A percentile compares a stretch with the other conserved stretches of the same genome.
phyloP scores from a whole-genome alignment of 2,888 invertebrate genomes.

The Patella pellucida region DNA sequence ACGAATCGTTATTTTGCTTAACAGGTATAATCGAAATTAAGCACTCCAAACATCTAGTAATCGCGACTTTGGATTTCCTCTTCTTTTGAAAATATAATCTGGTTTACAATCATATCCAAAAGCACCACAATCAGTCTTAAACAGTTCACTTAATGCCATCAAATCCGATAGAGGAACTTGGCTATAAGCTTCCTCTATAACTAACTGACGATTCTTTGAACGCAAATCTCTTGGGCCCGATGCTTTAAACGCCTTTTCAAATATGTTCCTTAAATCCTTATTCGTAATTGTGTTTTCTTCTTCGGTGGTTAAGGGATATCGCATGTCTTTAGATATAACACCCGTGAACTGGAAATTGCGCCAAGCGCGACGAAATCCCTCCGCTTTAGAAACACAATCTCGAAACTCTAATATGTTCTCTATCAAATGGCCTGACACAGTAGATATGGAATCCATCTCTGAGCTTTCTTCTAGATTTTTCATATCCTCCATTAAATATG shows the following conservation, averaged over 20 bases:
- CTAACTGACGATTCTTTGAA: not conserved
- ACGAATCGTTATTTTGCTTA: too few relatives aligned
- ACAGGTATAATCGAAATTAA: not conserved
- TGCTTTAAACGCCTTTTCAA: not conserved
- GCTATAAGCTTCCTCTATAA: not conserved
- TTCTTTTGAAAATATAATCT: not conserved
- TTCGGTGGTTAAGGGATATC: not conserved
- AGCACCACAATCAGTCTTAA: not conserved
- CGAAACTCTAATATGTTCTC: too few relatives aligned
- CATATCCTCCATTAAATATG: not conserved
- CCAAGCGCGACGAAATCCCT: not conserved
- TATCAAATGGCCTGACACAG: not conserved
- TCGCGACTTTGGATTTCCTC: not conserved
- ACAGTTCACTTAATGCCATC: not conserved
- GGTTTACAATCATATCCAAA: conserved; percentile 8
- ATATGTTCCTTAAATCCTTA: not conserved
- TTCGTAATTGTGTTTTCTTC: not conserved
- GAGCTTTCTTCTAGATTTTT: not conserved
- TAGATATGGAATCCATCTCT: not conserved
- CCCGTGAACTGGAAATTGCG: not conserved
- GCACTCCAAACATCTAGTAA: not conserved
- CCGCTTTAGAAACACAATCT: not conserved
- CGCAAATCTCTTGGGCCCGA: not conserved
- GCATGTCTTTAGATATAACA: not conserved
- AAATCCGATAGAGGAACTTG: not conserved